Evolutionary conservation across 2,113 vertebrate genomes (phyloP).

Genomic region (Chloropsis cyanopogon): DNA sequence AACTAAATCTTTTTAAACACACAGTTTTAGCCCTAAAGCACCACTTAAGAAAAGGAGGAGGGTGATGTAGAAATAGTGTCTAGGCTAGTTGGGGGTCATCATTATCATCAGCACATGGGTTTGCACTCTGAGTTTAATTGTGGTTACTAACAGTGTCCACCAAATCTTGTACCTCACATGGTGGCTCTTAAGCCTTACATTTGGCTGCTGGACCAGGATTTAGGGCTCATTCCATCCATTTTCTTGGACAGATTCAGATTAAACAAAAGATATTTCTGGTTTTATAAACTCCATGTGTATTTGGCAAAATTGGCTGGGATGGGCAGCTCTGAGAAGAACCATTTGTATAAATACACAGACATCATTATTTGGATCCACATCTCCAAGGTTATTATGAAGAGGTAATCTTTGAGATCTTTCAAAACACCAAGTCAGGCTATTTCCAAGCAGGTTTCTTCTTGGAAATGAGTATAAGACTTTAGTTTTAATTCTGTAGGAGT

Average conservation of each 20-base stretch:
- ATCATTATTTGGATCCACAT: background rate
- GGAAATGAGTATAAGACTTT: background rate
- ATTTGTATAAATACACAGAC: accelerated
- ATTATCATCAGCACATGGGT: background rate
- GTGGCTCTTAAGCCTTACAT: background rate
- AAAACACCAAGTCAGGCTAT: background rate
- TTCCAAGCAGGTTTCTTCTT: background rate
- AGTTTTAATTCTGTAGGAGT: constrained; percentile 51
- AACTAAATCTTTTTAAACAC: background rate
- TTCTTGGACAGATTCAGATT: background rate
- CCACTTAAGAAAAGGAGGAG: background rate
- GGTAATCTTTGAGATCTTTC: background rate
- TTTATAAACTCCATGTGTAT: background rate
- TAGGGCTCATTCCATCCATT: background rate
- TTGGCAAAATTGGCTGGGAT: background rate
- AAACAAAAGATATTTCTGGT: background rate
- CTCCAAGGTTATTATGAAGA: background rate
- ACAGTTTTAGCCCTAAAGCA: background rate
- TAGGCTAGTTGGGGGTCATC: background rate
- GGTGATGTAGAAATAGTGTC: background rate
- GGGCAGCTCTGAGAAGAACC: background rate
- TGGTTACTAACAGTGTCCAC: background rate
- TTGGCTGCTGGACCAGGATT: background rate
- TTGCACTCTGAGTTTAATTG: background rate
- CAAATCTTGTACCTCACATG: background rate